Conservation (phyloP, 2,888 invertebrate genomes). For the Andrena bucephala region DNA sequence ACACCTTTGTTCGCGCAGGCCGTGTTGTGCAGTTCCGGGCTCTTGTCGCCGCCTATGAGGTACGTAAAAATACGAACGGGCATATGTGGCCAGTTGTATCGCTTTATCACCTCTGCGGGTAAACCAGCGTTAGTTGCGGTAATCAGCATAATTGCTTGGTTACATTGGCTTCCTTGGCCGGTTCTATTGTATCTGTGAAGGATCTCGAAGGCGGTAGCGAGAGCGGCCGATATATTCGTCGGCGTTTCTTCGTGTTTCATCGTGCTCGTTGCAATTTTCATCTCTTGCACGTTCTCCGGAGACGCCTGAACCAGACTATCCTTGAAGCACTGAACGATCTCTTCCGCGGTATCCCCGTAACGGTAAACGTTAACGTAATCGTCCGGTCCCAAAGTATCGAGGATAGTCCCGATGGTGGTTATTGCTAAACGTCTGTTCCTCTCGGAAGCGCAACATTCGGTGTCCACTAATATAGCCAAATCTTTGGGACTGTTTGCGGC, state of each 20-base stretch:
- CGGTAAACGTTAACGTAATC: slow-evolving; percentile 98
- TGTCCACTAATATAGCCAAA: slow-evolving; percentile 97
- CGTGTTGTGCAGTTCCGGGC: slow-evolving; percentile 95
- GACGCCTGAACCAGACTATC: slow-evolving; percentile 95
- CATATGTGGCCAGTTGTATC: slow-evolving; percentile 97
- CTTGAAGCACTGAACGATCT: slow-evolving; percentile 95
- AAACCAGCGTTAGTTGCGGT: slow-evolving; percentile 95
- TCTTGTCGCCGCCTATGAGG: slow-evolving; percentile 96
- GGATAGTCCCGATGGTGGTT: slow-evolving; percentile 94
- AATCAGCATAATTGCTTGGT: slow-evolving; percentile 99
- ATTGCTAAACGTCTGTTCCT: slow-evolving; percentile 94
- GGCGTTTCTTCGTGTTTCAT: slow-evolving; percentile 90
- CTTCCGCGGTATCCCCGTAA: slow-evolving; percentile 93
- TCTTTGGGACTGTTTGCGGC: slow-evolving; percentile 99
- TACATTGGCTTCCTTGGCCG: slow-evolving; percentile 96
- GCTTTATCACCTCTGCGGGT: slow-evolving; percentile 89
- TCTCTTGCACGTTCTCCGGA: slow-evolving; percentile 92
- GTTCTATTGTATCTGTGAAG: slow-evolving; percentile 95
- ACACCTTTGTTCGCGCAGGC: slow-evolving; percentile 98
- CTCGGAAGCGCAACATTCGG: slow-evolving; percentile 93
- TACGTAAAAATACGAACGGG: slow-evolving; percentile 98
- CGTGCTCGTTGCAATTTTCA: slow-evolving; percentile 91
- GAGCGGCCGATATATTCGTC: slow-evolving; percentile 96
- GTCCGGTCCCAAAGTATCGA: slow-evolving; percentile 98
- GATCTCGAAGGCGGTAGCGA: slow-evolving; percentile 96